These are phyloP conservation scores for Grammomys dolichurus DNA, from an alignment of 2,113 vertebrate genomes.

Conservation along the genomic window DNA sequence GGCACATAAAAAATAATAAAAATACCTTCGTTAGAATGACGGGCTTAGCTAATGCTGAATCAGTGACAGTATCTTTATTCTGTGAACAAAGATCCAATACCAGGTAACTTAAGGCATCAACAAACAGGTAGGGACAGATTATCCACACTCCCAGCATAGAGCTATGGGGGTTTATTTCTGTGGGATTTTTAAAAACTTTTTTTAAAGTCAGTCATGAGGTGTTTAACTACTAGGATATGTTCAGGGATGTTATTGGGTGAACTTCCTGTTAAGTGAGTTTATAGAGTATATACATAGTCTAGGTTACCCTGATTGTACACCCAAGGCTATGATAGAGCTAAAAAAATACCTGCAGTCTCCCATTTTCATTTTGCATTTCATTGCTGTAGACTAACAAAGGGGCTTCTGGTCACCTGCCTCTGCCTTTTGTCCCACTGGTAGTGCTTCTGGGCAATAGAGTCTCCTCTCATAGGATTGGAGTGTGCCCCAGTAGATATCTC, in stretches of 20 bases:
- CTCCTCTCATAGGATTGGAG: neutral
- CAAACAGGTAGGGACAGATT: neutral
- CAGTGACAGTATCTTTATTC: constrained; percentile 1
- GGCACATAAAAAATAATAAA: neutral
- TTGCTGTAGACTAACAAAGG: neutral
- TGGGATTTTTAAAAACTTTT: neutral
- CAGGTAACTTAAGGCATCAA: neutral
- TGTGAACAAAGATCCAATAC: neutral
- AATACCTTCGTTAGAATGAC: constrained; percentile 19
- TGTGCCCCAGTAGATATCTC: neutral
- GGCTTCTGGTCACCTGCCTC: neutral
- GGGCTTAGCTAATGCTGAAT: neutral
- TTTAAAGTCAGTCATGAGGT: neutral
- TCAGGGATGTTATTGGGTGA: neutral
- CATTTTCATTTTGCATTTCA: neutral
- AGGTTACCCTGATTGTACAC: too few relatives aligned
- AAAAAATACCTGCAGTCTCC: neutral
- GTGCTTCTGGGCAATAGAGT: neutral
- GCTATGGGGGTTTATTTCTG: neutral
- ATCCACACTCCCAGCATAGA: neutral
- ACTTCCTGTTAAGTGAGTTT: neutral
- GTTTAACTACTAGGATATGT: neutral
- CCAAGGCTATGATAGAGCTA: neutral
- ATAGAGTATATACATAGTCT: neutral
- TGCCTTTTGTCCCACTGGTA: neutral